Evolutionary conservation across 2,113 vertebrate species (phyloP), one percentile per base, ranked within the genome.

Genomic region (Orientallactaga bullata): DNA sequence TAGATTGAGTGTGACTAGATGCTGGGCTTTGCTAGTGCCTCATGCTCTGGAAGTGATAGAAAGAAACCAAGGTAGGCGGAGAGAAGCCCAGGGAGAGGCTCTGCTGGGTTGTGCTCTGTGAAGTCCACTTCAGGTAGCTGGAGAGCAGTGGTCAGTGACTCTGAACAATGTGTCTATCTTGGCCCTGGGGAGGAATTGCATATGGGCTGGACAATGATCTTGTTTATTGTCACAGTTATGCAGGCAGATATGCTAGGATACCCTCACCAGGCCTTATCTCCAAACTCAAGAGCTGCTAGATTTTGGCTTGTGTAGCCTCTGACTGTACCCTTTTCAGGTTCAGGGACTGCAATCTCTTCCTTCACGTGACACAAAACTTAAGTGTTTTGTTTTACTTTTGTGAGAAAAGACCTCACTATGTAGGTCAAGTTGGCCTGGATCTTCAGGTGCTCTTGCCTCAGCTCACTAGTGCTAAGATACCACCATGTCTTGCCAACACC

Each of bases 181-280:
- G 23, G 28, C 13, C 9, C 2, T 4, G 3, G 21, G 10, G 42
- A 51, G 7, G 58, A 28, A 4, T 15, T 35, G 1, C 20, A 0
- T 9, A 28, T 4, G 23, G 21, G 24, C 58, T 55, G 0, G 26
- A 28, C 3, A 23, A 9, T 2, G 9, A 32, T 20, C 42, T 65
- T 30, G 2, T 21, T 60, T 42, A 32, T 68, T 6, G 28, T 9
- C 17, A 72, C 23, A 35, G 18, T 4, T 30, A 11, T 21, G 28
- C 6, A 18, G n/a, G 23, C 23, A 39, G 15, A 72, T 66, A 28
- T n/a, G 6, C 7, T 55, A 55, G 7, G 55, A 55, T 55, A 7
- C 23, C 61, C 61, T 63, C 4, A 23, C 61, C 66, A 68, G 65
- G 28, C 11, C 11, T 68, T 55, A n/a, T 55, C 55, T 55, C 55